Percentiles rank a stretch among this genome's conserved stretches.
These are phyloP conservation scores for Drosophila stalkeri DNA, from an alignment of 2,888 invertebrate genomes.

Conservation along the genomic window DNA sequence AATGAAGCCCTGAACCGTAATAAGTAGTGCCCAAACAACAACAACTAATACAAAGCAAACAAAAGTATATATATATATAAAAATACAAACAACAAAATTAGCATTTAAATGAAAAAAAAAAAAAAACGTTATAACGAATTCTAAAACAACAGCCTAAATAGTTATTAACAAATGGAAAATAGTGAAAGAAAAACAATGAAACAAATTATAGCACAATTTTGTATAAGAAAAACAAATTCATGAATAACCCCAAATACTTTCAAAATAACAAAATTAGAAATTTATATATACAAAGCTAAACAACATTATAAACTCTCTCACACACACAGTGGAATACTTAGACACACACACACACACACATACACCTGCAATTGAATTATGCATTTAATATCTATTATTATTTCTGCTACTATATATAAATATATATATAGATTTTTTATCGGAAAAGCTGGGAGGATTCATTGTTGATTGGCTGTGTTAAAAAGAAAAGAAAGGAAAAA, in stretches of 20 bases:
- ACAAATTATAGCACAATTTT: constrained; percentile 66
- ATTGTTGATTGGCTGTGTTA: constrained; percentile 75
- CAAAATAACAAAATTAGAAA: constrained; percentile 35
- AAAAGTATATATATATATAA: constrained; percentile 42
- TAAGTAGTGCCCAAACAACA: constrained; percentile 75
- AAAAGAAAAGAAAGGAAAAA: constrained; percentile 38
- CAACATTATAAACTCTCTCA: constrained; percentile 7
- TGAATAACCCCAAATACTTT: constrained; percentile 35
- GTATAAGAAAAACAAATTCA: constrained; percentile 45
- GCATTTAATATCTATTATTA: constrained; percentile 20
- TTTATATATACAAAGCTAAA: constrained; percentile 28
- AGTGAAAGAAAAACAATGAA: constrained; percentile 47
- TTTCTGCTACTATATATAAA: constrained; percentile 27
- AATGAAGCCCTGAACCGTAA: constrained; percentile 74
- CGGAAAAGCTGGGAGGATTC: constrained; percentile 39
- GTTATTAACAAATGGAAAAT: constrained; percentile 60
- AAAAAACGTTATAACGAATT: constrained; percentile 64
- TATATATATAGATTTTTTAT: constrained; percentile 25
- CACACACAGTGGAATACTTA: constrained; percentile 23
- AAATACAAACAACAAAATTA: constrained; percentile 39
- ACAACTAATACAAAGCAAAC: constrained; percentile 54
- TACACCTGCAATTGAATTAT: constrained; percentile 1
- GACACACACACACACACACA: constrained; percentile 15
- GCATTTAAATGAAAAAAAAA: constrained; percentile 54
- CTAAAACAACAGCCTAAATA: constrained; percentile 71